phyloP scores from a whole-genome alignment of 2,888 invertebrate genomes.

The Asteroscopus sphinx region DNA sequence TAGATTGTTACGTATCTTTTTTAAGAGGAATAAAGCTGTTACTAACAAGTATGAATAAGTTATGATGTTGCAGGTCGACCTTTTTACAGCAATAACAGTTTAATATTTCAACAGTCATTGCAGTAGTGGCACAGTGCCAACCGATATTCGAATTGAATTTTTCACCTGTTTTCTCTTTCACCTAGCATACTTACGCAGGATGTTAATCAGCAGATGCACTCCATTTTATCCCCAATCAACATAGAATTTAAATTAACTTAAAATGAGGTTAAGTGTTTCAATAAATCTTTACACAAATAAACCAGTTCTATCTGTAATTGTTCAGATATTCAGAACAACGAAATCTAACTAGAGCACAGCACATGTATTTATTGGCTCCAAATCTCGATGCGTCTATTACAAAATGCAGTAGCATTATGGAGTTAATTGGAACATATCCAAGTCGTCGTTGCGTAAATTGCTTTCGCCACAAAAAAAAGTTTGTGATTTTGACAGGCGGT shows the following conservation, averaged over 20 bases:
- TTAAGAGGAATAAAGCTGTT: neutral
- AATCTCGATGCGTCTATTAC: constrained; percentile 65
- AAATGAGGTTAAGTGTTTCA: constrained; percentile 45
- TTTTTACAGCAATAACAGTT: constrained; percentile 15
- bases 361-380: constrained; percentile 62
- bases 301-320: constrained; percentile 45
- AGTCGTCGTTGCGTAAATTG: constrained; percentile 35
- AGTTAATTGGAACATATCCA: constrained; percentile 68
- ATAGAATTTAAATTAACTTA: constrained; percentile 41
- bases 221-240: constrained; percentile 22
- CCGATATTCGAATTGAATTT: constrained; percentile 30
- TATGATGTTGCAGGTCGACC: neutral
- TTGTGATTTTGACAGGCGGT: constrained; percentile 19
- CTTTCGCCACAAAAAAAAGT: constrained; percentile 17
- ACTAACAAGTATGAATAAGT: neutral
- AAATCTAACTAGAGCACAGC: constrained; percentile 58
- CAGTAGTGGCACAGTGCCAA: constrained; percentile 39
- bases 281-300: constrained; percentile 48
- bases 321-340: constrained; percentile 44
- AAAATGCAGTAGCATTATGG: constrained; percentile 58
- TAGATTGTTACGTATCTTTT: constrained; percentile 8
- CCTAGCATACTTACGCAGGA: constrained; percentile 4
- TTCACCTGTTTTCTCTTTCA: constrained; percentile 17
- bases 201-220: constrained; percentile 21
- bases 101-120: constrained; percentile 26